phyloP scores from a whole-genome alignment of 2,888 invertebrate genomes.

The Tillus elongatus region DNA sequence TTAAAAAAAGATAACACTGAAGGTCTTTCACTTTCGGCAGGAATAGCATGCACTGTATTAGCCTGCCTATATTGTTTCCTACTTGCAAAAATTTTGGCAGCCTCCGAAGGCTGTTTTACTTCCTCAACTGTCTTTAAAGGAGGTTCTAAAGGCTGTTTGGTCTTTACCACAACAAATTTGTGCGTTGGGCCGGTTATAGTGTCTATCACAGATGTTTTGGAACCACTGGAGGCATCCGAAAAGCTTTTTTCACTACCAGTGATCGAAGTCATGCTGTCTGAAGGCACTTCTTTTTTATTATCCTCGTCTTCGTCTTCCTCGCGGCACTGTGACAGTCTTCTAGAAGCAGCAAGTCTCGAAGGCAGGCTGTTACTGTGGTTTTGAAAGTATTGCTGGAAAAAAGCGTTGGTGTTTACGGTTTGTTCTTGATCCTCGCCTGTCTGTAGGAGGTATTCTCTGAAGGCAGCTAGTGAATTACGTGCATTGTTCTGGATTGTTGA shows the following conservation, averaged over 20 bases:
- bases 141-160: conserved; percentile 29
- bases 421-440: conserved; percentile 47
- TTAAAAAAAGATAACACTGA: conserved; percentile 53
- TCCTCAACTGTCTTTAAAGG: conserved; percentile 31
- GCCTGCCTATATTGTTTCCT: conserved; percentile 48
- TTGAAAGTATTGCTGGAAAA: conserved; percentile 43
- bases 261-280: conserved; percentile 32
- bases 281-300: conserved; percentile 28
- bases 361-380: conserved; percentile 64
- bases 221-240: conserved; percentile 38
- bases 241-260: conserved; percentile 41
- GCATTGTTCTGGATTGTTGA: conserved; percentile 62
- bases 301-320: conserved; percentile 74
- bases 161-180: conserved; percentile 48
- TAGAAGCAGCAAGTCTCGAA: conserved; percentile 50
- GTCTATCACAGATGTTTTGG: conserved; percentile 40
- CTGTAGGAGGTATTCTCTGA: conserved; percentile 58
- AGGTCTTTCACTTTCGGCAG: conserved; percentile 49
- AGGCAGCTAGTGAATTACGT: conserved; percentile 57
- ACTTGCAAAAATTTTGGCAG: conserved; percentile 43
- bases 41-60: conserved; percentile 56
- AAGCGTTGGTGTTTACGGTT: conserved; percentile 28
- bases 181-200: conserved; percentile 43
- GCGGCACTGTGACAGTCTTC: conserved; percentile 70
- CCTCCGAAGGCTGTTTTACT: conserved; percentile 40